These are phyloP conservation scores for Drosophila pseudoobscura DNA, from an alignment of 1,140 invertebrate species.

Conservation along the genomic window DNA sequence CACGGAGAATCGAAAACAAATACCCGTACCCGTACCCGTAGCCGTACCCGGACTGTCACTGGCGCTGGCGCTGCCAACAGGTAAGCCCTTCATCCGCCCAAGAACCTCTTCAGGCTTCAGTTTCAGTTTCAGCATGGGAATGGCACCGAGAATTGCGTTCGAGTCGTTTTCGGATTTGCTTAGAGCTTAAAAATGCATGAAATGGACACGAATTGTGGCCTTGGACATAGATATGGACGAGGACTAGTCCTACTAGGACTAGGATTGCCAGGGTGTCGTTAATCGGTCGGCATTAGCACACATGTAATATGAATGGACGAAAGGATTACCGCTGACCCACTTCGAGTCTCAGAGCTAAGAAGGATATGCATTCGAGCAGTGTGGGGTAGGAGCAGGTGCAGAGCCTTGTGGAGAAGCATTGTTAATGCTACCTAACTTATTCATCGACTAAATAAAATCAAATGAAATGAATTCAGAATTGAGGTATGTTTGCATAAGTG, in stretches of 20 bases:
- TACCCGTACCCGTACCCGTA: too few species aligned
- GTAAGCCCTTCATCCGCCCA: background rate
- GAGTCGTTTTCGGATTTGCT: background rate
- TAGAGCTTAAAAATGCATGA: slow-evolving; percentile 61
- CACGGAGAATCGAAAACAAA: slow-evolving; percentile 27
- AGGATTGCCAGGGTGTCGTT: slow-evolving; percentile 31
- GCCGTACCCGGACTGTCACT: background rate
- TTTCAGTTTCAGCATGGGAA: too few species aligned
- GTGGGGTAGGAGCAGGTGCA: too few species aligned
- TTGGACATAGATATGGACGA: background rate
- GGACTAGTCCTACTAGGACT: slow-evolving; percentile 12
- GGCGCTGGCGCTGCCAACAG: background rate
- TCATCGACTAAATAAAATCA: slow-evolving; percentile 35
- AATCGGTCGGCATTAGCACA: slow-evolving; percentile 49
- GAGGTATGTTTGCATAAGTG: too few species aligned
- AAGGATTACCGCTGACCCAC: slow-evolving; percentile 15
- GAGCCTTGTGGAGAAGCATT: background rate
- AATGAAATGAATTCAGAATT: slow-evolving; percentile 29
- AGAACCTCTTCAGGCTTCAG: background rate
- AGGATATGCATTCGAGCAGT: too few species aligned
- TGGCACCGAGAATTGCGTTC: slow-evolving; percentile 1
- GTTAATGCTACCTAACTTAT: slow-evolving; percentile 24
- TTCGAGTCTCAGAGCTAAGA: background rate
- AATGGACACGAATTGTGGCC: slow-evolving; percentile 6
- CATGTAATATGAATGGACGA: slow-evolving; percentile 47